Conservation (phyloP, 2,113 vertebrate species). For the Serilophus lunatus region DNA sequence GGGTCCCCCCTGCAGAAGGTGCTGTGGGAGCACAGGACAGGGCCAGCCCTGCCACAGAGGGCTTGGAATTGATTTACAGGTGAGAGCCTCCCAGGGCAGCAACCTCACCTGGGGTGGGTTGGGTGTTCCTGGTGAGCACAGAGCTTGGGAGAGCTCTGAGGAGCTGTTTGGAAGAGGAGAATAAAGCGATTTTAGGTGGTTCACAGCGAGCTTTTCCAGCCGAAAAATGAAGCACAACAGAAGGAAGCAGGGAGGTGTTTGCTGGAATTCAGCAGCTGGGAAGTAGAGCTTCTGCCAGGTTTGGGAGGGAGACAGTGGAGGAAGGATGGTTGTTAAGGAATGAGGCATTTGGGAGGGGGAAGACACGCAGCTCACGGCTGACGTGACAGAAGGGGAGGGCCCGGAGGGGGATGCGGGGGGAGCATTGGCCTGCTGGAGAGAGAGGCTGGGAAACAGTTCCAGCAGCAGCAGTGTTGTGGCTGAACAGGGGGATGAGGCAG, state of each 20-base stretch:
- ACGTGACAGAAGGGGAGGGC: not conserved
- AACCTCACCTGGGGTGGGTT: rapidly evolving
- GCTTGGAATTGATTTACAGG: not conserved
- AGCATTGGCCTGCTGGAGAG: not conserved
- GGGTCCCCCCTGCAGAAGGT: not conserved
- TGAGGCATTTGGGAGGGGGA: not conserved
- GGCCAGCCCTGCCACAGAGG: rapidly evolving
- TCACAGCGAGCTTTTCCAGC: not conserved
- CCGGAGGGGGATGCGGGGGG: not conserved
- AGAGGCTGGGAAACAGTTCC: not conserved
- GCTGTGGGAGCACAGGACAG: not conserved
- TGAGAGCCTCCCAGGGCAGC: not conserved
- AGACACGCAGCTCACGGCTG: not conserved
- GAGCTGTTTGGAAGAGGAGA: not conserved
- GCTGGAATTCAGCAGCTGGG: not conserved
- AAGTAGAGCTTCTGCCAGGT: not conserved
- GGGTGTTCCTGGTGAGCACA: not conserved
- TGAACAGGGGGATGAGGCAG: not conserved
- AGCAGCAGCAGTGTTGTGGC: not conserved
- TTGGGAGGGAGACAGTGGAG: not conserved
- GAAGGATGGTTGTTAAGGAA: not conserved
- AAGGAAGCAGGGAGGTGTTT: not conserved
- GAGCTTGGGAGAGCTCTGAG: not conserved
- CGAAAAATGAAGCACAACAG: not conserved
- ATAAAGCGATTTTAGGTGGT: not conserved